Evolutionary conservation across 2,113 vertebrate species (phyloP).

Genomic region (Aspiorhynchus laticeps): DNA sequence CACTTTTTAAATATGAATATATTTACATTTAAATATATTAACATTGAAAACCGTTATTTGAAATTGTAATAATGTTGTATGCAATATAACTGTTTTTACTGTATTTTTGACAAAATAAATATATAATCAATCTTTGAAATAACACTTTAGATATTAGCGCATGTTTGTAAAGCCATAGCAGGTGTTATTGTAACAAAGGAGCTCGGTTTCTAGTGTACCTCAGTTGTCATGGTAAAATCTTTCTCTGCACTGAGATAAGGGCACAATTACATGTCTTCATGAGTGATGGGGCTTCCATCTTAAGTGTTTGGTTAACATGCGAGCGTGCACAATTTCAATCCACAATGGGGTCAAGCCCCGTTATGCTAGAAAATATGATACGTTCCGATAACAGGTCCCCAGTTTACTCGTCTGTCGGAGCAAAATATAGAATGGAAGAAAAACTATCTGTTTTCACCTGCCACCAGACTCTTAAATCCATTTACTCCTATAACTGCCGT

Average conservation of each 20-base stretch:
- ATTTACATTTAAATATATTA: no score
- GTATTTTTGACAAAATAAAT: neutral
- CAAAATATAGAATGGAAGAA: neutral
- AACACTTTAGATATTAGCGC: neutral
- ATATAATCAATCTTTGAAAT: neutral
- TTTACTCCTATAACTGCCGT: constrained; percentile 39
- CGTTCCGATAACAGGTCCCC: neutral
- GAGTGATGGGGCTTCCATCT: constrained; percentile 21
- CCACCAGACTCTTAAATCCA: constrained; percentile 37
- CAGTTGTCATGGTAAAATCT: constrained; percentile 22
- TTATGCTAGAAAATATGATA: constrained; percentile 6
- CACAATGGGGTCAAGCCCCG: constrained; percentile 1
- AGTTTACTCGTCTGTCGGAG: neutral
- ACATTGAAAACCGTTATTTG: no score
- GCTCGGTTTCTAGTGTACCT: neutral
- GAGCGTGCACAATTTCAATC: neutral
- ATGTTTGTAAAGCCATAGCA: neutral
- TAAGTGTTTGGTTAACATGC: constrained; percentile 34
- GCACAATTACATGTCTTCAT: neutral
- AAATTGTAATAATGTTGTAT: neutral
- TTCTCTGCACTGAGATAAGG: neutral
- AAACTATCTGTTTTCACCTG: constrained; percentile 22
- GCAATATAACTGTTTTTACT: neutral
- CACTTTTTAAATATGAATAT: no score
- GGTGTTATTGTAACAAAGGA: neutral